Evolutionary conservation across 2,888 invertebrate species (phyloP), one percentile per base, ranked within the genome.

Genomic region (Drosophila nigricruria): DNA sequence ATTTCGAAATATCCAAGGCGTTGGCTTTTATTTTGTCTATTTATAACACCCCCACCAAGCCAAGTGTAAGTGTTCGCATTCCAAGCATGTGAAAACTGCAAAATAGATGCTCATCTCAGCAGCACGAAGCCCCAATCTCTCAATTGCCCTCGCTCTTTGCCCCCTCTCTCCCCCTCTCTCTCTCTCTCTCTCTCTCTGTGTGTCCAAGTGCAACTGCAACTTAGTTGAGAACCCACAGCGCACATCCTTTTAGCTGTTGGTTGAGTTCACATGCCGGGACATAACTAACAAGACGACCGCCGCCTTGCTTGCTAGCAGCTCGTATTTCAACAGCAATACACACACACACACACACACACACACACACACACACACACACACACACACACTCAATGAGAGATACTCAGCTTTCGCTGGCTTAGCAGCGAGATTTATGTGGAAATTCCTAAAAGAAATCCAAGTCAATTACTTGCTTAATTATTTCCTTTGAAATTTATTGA

Each of bases 381-480:
- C n/a, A 5, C 52, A 6, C 25, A 25, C 23, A 16, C 32, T 60
- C 47, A 52, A 27, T 38, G 25, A 38, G 40, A 30, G 54, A 70
- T 62, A 57, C 65, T 62, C 64, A 56, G 57, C 62, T 56, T 73
- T 79, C 73, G 81, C 87, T 87, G 68, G 88, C 86, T 88, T 88
- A 87, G 79, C 84, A 73, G 82, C 54, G 75, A 88, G 86, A 89
- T 90, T 90, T 89, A 90, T 89, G 88, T 86, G 81, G 78, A 83
- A 89, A 89, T 90, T 89, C 83, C 80, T 83, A 88, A 88, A 87
- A 85, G 90, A 86, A 90, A 89, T 89, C 90, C 89, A 88, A 89
- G 89, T 89, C 90, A 89, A 89, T 89, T 89, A 90, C 86, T 86
- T 89, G 88, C 90, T 87, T 87, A 87, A 87, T 87, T 87, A 87